phyloP scores from a whole-genome alignment of 1,140 invertebrate genomes.

The Pteromalus puparum region DNA sequence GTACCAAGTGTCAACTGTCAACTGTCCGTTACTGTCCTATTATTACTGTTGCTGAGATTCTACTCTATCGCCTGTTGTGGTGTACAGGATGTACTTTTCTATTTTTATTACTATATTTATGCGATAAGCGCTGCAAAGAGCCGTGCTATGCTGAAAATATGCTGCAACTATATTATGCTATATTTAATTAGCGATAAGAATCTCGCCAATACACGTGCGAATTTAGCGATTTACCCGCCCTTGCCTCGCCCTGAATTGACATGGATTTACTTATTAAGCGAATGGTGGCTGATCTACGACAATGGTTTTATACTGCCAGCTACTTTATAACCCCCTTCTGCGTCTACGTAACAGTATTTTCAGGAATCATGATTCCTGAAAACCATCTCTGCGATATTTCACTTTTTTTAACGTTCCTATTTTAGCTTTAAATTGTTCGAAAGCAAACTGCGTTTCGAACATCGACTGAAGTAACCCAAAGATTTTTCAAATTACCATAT shows the following conservation, averaged over 20 bases:
- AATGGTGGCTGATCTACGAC: constrained; percentile 20
- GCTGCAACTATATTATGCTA: background rate
- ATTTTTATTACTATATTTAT: background rate
- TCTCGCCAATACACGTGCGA: background rate
- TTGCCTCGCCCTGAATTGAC: constrained; percentile 11
- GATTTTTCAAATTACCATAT: background rate
- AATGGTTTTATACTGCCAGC: background rate
- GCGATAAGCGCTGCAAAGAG: background rate
- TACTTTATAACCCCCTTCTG: background rate
- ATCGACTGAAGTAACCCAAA: background rate
- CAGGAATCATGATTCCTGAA: background rate
- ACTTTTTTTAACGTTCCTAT: background rate
- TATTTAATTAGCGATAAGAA: background rate
- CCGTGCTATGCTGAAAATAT: background rate
- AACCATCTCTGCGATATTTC: no score
- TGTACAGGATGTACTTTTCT: constrained; percentile 4
- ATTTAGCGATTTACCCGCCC: background rate
- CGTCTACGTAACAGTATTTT: background rate
- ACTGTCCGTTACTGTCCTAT: background rate
- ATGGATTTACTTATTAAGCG: constrained; percentile 38
- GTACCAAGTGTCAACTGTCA: constrained; percentile 23
- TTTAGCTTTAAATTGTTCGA: constrained; percentile 18
- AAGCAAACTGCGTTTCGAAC: background rate
- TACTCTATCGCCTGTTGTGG: constrained; percentile 15
- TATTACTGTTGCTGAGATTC: background rate